Percentiles rank a stretch among this genome's conserved stretches.
Conservation (phyloP, 2,888 invertebrate species). For the Callyntrura sp. region DNA sequence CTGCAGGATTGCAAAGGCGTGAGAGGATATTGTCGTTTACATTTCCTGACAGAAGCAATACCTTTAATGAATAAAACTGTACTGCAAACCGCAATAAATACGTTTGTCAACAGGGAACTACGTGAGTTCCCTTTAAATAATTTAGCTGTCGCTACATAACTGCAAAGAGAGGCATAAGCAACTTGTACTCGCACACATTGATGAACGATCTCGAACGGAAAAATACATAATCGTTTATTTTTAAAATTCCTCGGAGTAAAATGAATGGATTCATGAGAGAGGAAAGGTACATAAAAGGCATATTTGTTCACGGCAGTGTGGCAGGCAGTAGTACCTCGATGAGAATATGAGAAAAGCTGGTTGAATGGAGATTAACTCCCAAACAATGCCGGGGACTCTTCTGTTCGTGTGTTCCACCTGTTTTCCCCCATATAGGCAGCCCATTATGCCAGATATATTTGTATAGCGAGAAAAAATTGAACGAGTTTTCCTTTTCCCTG, state of each 20-base stretch:
- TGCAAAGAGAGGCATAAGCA: not conserved
- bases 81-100: not conserved
- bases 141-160: too few relatives aligned
- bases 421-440: not conserved
- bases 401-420: not conserved
- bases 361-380: constrained; percentile 10
- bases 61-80: not conserved
- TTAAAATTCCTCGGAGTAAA: constrained; percentile 44
- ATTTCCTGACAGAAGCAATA: too few relatives aligned
- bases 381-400: not conserved
- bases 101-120: constrained; percentile 34
- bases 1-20: too few relatives aligned
- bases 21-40: too few relatives aligned
- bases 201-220: not conserved
- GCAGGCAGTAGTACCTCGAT: not conserved
- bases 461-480: not conserved
- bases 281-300: not conserved
- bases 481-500: constrained; percentile 1
- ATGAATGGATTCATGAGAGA: constrained; percentile 15
- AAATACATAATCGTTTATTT: constrained; percentile 2
- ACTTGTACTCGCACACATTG: not conserved
- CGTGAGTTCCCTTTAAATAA: constrained; percentile 7
- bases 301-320: not conserved
- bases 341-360: not conserved
- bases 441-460: not conserved